Evolutionary conservation across 2,888 invertebrate species (phyloP).

Genomic region (Metacarcinus magister): DNA sequence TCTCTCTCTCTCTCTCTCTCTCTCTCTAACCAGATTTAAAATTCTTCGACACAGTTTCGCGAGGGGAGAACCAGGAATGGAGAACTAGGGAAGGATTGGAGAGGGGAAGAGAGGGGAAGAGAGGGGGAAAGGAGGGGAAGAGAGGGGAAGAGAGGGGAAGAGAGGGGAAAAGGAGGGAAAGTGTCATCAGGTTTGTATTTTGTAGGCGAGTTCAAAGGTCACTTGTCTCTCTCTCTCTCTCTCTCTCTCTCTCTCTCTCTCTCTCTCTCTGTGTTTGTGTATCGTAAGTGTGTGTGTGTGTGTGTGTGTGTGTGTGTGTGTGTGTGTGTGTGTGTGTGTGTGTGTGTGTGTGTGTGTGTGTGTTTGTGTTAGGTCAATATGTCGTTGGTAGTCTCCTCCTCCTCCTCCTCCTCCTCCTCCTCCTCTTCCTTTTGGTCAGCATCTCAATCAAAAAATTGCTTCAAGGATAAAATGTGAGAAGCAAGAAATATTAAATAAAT

Average conservation of each 20-base stretch:
- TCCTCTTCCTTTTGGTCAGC: too few relatives aligned
- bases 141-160: neutral
- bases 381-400: too few relatives aligned
- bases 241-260: neutral
- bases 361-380: too few relatives aligned
- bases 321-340: too few relatives aligned
- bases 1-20: constrained; percentile 48
- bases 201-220: neutral
- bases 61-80: neutral
- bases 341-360: too few relatives aligned
- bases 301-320: too few relatives aligned
- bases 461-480: too few relatives aligned
- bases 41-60: neutral
- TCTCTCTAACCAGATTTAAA: neutral
- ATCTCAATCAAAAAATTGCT: too few relatives aligned
- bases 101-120: neutral
- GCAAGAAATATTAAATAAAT: too few relatives aligned
- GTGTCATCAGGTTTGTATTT: neutral
- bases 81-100: neutral
- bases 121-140: neutral
- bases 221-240: neutral
- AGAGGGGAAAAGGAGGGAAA: neutral
- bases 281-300: too few relatives aligned
- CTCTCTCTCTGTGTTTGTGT: too few relatives aligned
- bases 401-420: too few relatives aligned